Base-by-base conservation (phyloP, 2,797 vertebrate genomes). In the Ataeniobius toweri region DNA sequence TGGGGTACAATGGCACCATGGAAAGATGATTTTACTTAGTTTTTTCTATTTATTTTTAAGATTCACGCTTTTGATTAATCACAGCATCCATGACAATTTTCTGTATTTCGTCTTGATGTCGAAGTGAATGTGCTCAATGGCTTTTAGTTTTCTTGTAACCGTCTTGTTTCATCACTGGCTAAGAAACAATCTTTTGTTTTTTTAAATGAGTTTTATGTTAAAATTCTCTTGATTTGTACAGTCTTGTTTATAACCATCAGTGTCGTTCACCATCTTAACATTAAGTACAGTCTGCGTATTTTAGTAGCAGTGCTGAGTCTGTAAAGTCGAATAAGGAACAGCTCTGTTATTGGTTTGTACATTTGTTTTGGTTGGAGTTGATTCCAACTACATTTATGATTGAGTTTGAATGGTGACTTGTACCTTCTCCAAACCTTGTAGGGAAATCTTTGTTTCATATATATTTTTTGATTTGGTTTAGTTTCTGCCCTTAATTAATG, bases 401-500 rank as follows among this genome's bases (percentile, higher is more conserved):
- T 89, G 80, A 86, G 84, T 93, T 91, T 87, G 85, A 94, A 92
- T 92, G 94, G 94, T 94, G 93, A 91, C 88, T 91, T 94, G 94
- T 95, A 94, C 93, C 94, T 94, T 93, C 87, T 90, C 86, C 89
- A 90, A 90, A 89, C 91, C 93, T 89, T 92, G 93, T 94, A 94
- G 93, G 93, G 90, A 93, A 93, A 93, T 93, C 91, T 94, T 95
- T 88, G 90, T 94, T 94, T 95, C 91, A 93, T 94, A 94, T 93
- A 93, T 94, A 91, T 92, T 95, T 84, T 94, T 95, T 95, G 90
- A 94, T 95, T 95, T 95, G 94, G 31, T 95, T 96, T 96, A 95
- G 95, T 96, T 96, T 95, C 91, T 96, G 96, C 97, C 97, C 96
- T 96, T 97, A 95, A 97, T 96, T 97, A 97, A 96, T 97, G 97